Base-by-base conservation (phyloP, 1,140 invertebrate genomes). In the Eurytemora carolleeae region DNA sequence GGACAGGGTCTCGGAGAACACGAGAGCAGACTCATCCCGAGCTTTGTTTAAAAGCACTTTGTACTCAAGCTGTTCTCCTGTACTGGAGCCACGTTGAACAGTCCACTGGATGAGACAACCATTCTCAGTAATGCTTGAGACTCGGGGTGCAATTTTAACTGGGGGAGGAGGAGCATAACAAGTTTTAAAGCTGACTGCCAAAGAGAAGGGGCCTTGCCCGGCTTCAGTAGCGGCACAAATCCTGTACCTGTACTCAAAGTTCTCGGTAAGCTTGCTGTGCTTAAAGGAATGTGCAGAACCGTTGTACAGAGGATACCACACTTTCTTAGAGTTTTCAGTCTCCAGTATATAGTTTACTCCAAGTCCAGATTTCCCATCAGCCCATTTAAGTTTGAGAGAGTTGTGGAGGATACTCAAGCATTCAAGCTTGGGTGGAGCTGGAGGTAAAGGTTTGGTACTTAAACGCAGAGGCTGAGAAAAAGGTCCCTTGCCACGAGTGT, bases 381-480 rank as follows among this genome's bases (percentile, higher is more conserved):
- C 80, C 87, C 88, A 92, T 70, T 86, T 86, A 19, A 92, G 75
- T 69, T 86, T 87, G 56, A 92, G 75, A 71, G 80, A 82, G 72
- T 87, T 88, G 71, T 87, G 83, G 1, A 79, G 81, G 3, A 75
- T 73, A 53, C 77, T 78, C 3, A 80, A 76, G 70, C 82, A 85
- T 66, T 86, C 81, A 16, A 91, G 72, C 53, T 71, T 71, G 1
- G 87, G 86, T 20, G 87, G 82, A 1, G 75, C 66, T 0, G 87
- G 87, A 1, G 87, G 86, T 12, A 84, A 76, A 16, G 84, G 80
- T 26, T 81, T 74, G 1, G 87, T 91, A 15, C 75, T 74, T 19
- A 82, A 75, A 71, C 81, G 82, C 17, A 84, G 71, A 44, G 79
- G 74, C 21, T 81, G 74, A 62, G 84, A 87, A 71, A 80, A 87